Base-by-base conservation (phyloP, 2,113 vertebrate genomes). In the Trachemys scripta region DNA sequence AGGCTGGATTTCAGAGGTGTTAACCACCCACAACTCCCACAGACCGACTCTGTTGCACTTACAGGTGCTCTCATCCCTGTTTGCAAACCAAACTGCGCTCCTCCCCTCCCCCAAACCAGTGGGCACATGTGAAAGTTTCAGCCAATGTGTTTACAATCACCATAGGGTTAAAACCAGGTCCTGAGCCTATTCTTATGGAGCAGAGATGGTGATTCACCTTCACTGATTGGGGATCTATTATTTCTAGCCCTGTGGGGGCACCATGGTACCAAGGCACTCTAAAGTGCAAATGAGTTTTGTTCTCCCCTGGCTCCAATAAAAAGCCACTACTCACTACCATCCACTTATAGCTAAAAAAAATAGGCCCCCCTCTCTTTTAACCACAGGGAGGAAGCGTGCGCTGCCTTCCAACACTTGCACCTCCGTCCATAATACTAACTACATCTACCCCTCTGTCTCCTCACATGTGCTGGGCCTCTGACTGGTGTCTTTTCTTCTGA, bases 71-170 rank as follows among this genome's bases (percentile, higher is more conserved):
- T 72, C 38, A 27, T 12, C 42, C 38, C 22, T 29, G 6, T 8
- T 16, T 47, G 75, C 11, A 29, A 47, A 47, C 42, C 25, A 78
- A 29, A 47, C 12, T n/a, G 29, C 56, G 8, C 53, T 4, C 14
- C 31, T 4, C 14, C 31, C n/a, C 65, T 9, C 9, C 16, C 31
- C 14, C 3, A 38, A 72, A 38, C n/a, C 19, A 22, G 65, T 38
- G 35, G 65, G n/a, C 35, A 35, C 62, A 38, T 27, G 38, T 78
- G 75, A 27, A 76, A 78, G 25, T 25, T 78, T 29, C 22, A 78
- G 25, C 24, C 42, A 12, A 11, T 5, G 0, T 3, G 1, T 49
- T 5, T 17, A 69, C 9, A 38, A 9, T 2, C 45, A 56, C 3
- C 1, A 27, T 47, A 35, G 22, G 20, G 51, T 85, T 69, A 86